Percentiles rank a stretch among this genome's conserved stretches.
Evolutionary conservation across 2,888 invertebrate genomes (phyloP).

Genomic region (Cistogaster globosa): DNA sequence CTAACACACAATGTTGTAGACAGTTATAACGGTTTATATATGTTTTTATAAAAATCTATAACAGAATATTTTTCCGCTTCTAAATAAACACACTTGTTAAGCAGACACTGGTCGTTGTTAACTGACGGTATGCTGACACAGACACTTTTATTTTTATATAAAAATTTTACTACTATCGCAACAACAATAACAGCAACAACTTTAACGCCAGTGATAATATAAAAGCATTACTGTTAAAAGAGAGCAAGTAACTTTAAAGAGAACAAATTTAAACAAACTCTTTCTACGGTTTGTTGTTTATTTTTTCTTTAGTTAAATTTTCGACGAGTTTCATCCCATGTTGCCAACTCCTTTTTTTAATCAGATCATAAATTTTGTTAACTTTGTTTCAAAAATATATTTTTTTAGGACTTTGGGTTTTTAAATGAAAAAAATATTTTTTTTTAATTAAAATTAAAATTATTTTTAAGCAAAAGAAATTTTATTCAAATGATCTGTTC

Average conservation of each 20-base stretch:
- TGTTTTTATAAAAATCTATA: not conserved
- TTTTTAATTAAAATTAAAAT: no score
- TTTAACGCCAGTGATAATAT: constrained; percentile 18
- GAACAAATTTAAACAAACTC: constrained; percentile 1
- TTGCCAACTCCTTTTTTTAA: constrained; percentile 15
- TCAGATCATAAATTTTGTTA: no score
- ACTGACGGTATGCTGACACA: constrained; percentile 57
- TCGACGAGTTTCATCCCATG: constrained; percentile 54
- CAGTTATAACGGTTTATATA: not conserved
- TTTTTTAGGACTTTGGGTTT: no score
- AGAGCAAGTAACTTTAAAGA: constrained; percentile 13
- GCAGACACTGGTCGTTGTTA: constrained; percentile 48
- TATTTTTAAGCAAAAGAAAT: no score
- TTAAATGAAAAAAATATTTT: no score
- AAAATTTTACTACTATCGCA: constrained; percentile 3
- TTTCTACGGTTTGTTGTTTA: not conserved
- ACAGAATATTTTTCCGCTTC: not conserved
- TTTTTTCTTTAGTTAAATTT: constrained; percentile 21
- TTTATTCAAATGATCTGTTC: no score
- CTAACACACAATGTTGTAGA: not conserved
- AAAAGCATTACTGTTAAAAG: constrained; percentile 21
- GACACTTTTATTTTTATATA: constrained; percentile 56
- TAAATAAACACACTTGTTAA: constrained; percentile 31
- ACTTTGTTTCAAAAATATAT: no score
- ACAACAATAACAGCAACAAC: constrained; percentile 7